phyloP scores from a whole-genome alignment of 1,140 invertebrate genomes.

The Caenorhabditis brenneri region DNA sequence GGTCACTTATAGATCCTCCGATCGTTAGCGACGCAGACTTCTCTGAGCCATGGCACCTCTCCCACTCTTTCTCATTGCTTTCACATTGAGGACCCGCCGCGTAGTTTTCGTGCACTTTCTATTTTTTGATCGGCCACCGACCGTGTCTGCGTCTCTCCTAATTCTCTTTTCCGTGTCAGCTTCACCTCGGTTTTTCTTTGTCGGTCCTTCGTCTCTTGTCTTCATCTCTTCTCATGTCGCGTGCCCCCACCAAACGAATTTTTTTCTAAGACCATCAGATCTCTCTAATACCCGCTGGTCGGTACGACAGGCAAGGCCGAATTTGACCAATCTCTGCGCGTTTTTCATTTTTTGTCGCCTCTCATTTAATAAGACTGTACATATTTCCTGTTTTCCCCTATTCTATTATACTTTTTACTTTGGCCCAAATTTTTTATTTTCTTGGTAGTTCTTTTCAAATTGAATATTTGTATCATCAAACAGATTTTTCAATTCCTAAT shows the following conservation, averaged over 20 bases:
- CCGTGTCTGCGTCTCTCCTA: slow-evolving; percentile 1
- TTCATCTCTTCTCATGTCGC: not conserved
- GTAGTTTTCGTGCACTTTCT: slow-evolving; percentile 31
- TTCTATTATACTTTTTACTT: not conserved
- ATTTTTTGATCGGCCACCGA: slow-evolving; percentile 10
- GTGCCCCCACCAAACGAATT: not conserved
- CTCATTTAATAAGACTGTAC: not conserved
- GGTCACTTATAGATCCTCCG: not conserved
- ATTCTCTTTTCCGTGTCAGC: not conserved
- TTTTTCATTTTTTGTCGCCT: slow-evolving; percentile 2
- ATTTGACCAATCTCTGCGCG: slow-evolving; percentile 22
- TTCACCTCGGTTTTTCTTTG: slow-evolving; percentile 14
- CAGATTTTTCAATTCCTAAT: no score
- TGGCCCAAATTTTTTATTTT: not conserved
- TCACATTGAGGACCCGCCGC: slow-evolving; percentile 1
- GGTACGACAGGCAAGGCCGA: slow-evolving; percentile 22
- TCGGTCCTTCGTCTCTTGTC: slow-evolving; percentile 26
- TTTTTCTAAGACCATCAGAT: slow-evolving; percentile 14
- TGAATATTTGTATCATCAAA: no score
- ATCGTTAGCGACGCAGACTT: not conserved
- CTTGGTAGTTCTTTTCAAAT: no score
- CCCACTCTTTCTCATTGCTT: not conserved
- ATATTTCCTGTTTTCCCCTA: no score
- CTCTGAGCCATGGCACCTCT: not conserved
- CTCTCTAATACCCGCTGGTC: not conserved